These are phyloP conservation scores for Leptinotarsa juncta DNA, from an alignment of 2,888 invertebrate genomes.

Conservation along the genomic window DNA sequence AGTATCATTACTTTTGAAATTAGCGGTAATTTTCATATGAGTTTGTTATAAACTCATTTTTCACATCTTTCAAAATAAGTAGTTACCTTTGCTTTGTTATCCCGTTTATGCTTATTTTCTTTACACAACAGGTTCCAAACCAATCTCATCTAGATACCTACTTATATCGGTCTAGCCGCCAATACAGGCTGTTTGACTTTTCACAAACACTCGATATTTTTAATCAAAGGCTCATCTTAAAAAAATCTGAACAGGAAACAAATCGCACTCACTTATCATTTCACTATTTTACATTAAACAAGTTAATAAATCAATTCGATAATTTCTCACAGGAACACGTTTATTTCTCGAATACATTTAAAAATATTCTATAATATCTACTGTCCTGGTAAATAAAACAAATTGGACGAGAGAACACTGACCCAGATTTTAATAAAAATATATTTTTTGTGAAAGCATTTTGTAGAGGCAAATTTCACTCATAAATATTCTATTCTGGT, in stretches of 20 bases:
- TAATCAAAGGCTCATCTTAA: no score
- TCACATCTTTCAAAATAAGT: no score
- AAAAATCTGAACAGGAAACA: background rate
- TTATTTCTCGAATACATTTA: background rate
- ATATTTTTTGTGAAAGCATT: background rate
- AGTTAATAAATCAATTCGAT: constrained; percentile 13
- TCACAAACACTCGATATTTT: no score
- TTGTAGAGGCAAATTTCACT: background rate
- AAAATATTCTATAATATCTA: background rate
- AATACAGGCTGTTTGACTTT: no score
- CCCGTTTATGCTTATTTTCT: no score
- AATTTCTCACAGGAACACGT: background rate
- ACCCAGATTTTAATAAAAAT: constrained; percentile 12
- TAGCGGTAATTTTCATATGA: no score
- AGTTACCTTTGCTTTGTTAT: no score
- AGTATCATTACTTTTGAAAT: no score
- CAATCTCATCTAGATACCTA: no score
- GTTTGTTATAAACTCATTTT: no score
- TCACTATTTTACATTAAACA: background rate
- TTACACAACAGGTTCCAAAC: no score
- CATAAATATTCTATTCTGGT: background rate
- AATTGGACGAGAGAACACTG: constrained; percentile 1
- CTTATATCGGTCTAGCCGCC: no score
- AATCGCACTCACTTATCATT: background rate
- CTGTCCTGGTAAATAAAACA: constrained; percentile 3